Percentiles rank a stretch among this genome's conserved stretches.
Conservation (phyloP, 2,797 vertebrate species). For the Danio aesculapii region DNA sequence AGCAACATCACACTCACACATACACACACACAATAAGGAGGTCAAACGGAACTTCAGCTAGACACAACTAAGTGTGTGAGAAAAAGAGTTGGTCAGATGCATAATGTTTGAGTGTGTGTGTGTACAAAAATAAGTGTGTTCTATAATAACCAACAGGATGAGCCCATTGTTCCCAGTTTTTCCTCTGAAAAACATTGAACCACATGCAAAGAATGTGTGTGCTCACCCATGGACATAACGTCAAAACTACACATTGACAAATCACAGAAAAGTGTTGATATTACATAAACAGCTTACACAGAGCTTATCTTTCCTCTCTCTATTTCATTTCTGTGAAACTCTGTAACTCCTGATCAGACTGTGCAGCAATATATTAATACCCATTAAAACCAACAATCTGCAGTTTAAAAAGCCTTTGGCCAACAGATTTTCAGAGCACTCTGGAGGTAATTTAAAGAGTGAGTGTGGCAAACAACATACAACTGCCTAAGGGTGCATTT, state of each 20-base stretch:
- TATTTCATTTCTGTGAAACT: slow-evolving; percentile 39
- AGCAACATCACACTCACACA: background rate
- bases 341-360: slow-evolving; percentile 26
- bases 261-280: slow-evolving; percentile 5
- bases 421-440: background rate
- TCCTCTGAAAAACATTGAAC: slow-evolving; percentile 34
- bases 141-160: slow-evolving; percentile 36
- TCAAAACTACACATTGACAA: slow-evolving; percentile 11
- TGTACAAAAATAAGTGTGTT: slow-evolving; percentile 15
- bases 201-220: background rate
- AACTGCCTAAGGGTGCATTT: background rate
- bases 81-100: slow-evolving; percentile 21
- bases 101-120: background rate
- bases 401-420: background rate
- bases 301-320: slow-evolving; percentile 29
- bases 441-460: background rate
- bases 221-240: background rate
- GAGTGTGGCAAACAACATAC: background rate
- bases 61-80: slow-evolving; percentile 19
- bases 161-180: slow-evolving; percentile 37
- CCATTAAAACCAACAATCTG: slow-evolving; percentile 25
- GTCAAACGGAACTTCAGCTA: background rate
- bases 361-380: background rate
- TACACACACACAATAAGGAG: slow-evolving; percentile 11
- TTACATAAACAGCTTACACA: slow-evolving; percentile 35